Conservation (phyloP, 2,888 invertebrate genomes). For the Tetrapedia diversipes region DNA sequence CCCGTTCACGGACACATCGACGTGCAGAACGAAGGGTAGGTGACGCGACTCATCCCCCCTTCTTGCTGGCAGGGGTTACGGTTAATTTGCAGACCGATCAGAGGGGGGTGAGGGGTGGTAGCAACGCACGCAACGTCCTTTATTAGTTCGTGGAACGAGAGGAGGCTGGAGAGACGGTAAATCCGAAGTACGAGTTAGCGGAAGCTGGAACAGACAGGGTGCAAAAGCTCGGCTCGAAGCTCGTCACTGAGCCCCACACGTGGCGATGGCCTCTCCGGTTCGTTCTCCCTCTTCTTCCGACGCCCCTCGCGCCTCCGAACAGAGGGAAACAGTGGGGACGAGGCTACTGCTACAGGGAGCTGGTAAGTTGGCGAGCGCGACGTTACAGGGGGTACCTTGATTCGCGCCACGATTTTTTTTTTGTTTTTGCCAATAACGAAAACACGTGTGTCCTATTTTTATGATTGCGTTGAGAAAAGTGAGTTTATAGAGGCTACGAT, state of each 20-base stretch:
- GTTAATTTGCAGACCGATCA: slow-evolving; percentile 45
- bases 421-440: no score
- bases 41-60: slow-evolving; percentile 3
- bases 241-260: slow-evolving; percentile 50
- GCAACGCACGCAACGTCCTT: slow-evolving; percentile 40
- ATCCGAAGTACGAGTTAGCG: slow-evolving; percentile 67
- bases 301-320: neutral
- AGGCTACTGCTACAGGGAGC: no score
- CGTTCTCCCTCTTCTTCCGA: slow-evolving; percentile 13
- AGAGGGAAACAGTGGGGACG: neutral
- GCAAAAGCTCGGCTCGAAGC: slow-evolving; percentile 66
- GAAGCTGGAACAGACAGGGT: slow-evolving; percentile 68
- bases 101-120: slow-evolving; percentile 1
- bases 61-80: slow-evolving; percentile 18
- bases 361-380: no score
- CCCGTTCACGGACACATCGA: neutral
- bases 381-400: no score
- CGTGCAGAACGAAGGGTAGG: slow-evolving; percentile 28
- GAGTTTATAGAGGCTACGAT: no score
- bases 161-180: slow-evolving; percentile 67
- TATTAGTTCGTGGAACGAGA: slow-evolving; percentile 52
- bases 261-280: slow-evolving; percentile 57
- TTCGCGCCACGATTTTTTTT: no score
- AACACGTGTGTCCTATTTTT: no score
- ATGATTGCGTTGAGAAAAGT: no score